phyloP scores from a whole-genome alignment of 2,797 vertebrate genomes.

The Myotis pilosus region DNA sequence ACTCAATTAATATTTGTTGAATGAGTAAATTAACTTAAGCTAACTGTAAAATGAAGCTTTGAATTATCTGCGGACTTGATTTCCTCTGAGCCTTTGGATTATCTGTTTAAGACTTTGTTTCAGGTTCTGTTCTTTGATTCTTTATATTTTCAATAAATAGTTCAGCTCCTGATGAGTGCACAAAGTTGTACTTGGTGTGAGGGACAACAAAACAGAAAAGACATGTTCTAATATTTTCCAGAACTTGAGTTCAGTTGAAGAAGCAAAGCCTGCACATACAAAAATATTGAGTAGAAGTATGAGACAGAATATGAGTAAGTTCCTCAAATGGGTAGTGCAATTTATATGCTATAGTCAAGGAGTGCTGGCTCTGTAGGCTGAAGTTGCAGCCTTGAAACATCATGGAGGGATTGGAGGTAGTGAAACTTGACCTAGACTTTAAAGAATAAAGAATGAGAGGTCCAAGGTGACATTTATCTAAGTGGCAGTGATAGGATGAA shows the following conservation, averaged over 20 bases:
- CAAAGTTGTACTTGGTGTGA: background rate
- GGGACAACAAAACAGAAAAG: background rate
- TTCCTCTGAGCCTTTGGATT: constrained; percentile 17
- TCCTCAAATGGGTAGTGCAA: background rate
- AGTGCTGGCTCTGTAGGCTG: background rate
- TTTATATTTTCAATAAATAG: constrained; percentile 36
- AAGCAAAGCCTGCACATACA: background rate
- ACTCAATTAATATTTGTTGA: background rate
- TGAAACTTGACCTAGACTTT: background rate
- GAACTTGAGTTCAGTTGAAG: constrained; percentile 17
- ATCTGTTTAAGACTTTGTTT: constrained; percentile 22
- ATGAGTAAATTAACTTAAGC: constrained; percentile 37
- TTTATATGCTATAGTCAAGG: background rate
- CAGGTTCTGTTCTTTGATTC: constrained; percentile 38
- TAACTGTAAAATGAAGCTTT: constrained; percentile 53
- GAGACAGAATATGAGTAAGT: background rate
- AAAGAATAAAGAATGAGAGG: background rate
- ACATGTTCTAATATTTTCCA: background rate
- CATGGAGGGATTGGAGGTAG: background rate
- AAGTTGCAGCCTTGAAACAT: background rate
- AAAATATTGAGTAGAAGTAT: background rate
- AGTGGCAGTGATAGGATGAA: background rate
- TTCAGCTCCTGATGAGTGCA: background rate
- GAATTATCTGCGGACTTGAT: constrained; percentile 30
- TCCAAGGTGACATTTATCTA: background rate